Evolutionary conservation across 1,140 invertebrate genomes (phyloP), one percentile per base, ranked within the genome.

Genomic region (Rhyacophila brunnea): DNA sequence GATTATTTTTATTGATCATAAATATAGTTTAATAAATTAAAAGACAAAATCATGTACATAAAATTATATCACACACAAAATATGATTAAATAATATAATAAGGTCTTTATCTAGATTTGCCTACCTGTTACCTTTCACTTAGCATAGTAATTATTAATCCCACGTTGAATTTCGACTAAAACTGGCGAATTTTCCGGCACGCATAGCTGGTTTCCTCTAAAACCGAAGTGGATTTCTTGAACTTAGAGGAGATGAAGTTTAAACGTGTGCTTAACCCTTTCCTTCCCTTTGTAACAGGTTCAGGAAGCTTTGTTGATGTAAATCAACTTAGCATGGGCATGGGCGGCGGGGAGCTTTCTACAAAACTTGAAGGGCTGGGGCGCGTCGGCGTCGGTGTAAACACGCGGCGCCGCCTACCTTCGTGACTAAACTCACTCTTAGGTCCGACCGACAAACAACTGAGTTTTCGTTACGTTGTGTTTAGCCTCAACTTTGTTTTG

Each of bases 301-400:
- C 51, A 51, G 60, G 60, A 52, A 45, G 55, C 60, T 63, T 58
- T 58, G 60, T 48, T 57, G 60, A 62, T 63, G 60, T 63, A 63
- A 63, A 63, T 63, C 60, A 63, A 63, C 50, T 63, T 50, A 49
- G 15, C 17, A 42, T 40, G 35, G 23, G 20, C 46, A 17, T 13
- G 45, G 36, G 54, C 23, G 23, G 23, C 34, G 23, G 35, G 5
- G 35, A 14, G 18, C 13, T 19, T 15, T 40, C 32, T 3, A 34
- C 38, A 13, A n/a, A 40, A n/a, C 38, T 40, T 40, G 38, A 13
- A 40, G 15, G 15, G 38, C 38, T 44, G 40, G 40, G 14, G 40
- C 32, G 15, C 13, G 14, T 11, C 38, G 10, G 49, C 7, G 36
- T 28, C 13, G 17, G 45, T n/a, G 34, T 46, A 48, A 56, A 57